Base-by-base conservation (phyloP, 2,888 invertebrate species). In the Crepidodera aurea region DNA sequence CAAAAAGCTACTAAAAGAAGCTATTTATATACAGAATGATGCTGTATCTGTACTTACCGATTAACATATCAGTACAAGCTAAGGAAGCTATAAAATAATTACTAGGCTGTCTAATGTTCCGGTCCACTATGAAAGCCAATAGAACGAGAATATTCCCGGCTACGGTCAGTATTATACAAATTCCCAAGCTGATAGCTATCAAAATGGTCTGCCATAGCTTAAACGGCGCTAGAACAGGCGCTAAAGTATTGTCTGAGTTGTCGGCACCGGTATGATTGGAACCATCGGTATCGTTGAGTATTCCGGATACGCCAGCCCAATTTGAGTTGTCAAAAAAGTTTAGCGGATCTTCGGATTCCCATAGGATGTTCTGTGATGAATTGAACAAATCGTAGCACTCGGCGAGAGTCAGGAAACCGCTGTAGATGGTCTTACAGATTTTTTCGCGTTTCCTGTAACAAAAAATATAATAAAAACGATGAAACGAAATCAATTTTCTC, bases 71-170 rank as follows among this genome's bases (percentile, higher is more conserved):
- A 6, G 96, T 96, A 59, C 97, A 94, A 46, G 99, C 99, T 66
- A 99, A 86, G 0, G 98, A 98, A 6, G 98, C 98, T 69, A 99
- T 98, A 85, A 98, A 99, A 84, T 98, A 99, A 84, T 99, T 99
- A 81, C 97, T 97, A 22, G 99, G 98, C 79, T 98, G 98, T 58
- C 99, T 84, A 74, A 94, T 94, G 69, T 92, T 91, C 62, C 96
- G 85, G 82, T 97, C 98, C 40, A 98, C 93, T 65, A 96, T 90
- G 82, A 98, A 98, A 44, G 97, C 96, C 71, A 97, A 83, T 56
- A 98, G 86, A 58, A 98, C 98, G 67, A 99, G 86, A 56, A 98
- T 93, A 80, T 99, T 99, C 56, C 99, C 99, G 65, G 92, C 90
- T 64, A 98, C 92, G 0, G 98, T 98, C 69, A 97, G 85, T 42